phyloP scores from a whole-genome alignment of 2,113 vertebrate genomes.

The Hucho hucho region DNA sequence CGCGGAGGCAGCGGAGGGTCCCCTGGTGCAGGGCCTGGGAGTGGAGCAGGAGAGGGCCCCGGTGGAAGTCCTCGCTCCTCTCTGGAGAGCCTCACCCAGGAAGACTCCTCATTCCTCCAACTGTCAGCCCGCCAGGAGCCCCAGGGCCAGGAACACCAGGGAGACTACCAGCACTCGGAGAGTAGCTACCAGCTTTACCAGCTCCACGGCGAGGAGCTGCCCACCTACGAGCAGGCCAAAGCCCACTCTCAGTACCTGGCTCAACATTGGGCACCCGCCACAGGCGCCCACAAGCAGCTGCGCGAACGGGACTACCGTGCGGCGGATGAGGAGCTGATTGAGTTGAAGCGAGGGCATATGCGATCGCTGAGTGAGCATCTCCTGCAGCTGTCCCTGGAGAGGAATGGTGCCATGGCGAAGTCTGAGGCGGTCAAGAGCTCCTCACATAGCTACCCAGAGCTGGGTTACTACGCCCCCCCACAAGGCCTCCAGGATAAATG shows the following conservation, averaged over 20 bases:
- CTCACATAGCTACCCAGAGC: constrained; percentile 95
- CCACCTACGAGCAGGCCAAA: constrained; percentile 96
- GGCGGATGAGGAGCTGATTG: constrained; percentile 75
- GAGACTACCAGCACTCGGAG: constrained; percentile 86
- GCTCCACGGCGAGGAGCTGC: constrained; percentile 89
- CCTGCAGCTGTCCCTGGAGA: constrained; percentile 91
- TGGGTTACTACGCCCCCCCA: constrained; percentile 74
- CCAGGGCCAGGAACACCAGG: constrained; percentile 96
- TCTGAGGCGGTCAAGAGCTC: constrained; percentile 78
- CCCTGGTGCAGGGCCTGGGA: constrained; percentile 60
- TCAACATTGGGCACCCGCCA: constrained; percentile 69
- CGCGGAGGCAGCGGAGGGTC: constrained; percentile 66
- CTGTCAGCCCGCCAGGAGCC: constrained; percentile 93
- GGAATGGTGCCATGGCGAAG: constrained; percentile 78
- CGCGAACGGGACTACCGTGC: constrained; percentile 72
- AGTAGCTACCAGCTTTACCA: constrained; percentile 82
- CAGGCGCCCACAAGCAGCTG: constrained; percentile 35
- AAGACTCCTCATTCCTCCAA: constrained; percentile 86
- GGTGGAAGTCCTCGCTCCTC: constrained; percentile 84
- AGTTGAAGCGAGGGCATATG: constrained; percentile 86
- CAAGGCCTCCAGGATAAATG: constrained; percentile 66
- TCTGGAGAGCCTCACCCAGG: constrained; percentile 86
- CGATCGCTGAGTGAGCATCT: constrained; percentile 92
- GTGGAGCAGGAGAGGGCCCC: constrained; percentile 58
- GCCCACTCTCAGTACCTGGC: constrained; percentile 89